Evolutionary conservation across 2,797 vertebrate genomes (phyloP).

Genomic region (Gambusia yucatana): DNA sequence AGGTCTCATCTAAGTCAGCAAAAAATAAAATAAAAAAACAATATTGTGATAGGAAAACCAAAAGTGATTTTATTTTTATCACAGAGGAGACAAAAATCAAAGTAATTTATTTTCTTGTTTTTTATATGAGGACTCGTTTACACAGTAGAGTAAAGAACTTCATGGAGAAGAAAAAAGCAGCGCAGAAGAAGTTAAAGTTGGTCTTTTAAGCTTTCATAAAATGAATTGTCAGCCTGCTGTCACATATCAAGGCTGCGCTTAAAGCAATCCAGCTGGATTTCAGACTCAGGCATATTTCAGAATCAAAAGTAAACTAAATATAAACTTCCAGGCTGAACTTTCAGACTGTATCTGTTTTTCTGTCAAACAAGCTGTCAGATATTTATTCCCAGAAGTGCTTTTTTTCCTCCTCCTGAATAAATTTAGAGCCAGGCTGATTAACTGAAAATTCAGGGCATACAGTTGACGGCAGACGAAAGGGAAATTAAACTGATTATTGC

Average conservation of each 20-base stretch:
- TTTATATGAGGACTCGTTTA: neutral
- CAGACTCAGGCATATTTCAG: constrained; percentile 12
- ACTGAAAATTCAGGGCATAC: constrained; percentile 14
- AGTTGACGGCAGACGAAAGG: constrained; percentile 22
- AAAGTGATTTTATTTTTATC: neutral
- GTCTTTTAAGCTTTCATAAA: constrained; percentile 32
- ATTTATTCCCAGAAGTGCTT: constrained; percentile 15
- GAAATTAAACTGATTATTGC: constrained; percentile 25
- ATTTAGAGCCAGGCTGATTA: constrained; percentile 37
- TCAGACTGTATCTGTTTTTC: constrained; percentile 29
- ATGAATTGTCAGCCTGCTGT: constrained; percentile 35
- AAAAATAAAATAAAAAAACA: too few species aligned
- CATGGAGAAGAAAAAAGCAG: neutral
- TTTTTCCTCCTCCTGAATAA: constrained; percentile 34
- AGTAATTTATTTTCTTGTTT: neutral
- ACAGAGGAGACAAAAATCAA: neutral
- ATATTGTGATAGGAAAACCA: neutral
- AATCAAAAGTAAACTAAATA: constrained; percentile 49
- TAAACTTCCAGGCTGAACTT: constrained; percentile 44
- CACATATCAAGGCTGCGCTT: constrained; percentile 37
- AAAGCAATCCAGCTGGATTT: constrained; percentile 38
- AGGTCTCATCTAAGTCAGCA: neutral
- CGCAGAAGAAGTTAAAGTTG: constrained; percentile 15
- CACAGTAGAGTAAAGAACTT: constrained; percentile 2
- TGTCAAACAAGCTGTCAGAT: constrained; percentile 27